These are phyloP conservation scores for Rhinella marina DNA, from an alignment of 2,797 vertebrate genomes.

Conservation along the genomic window DNA sequence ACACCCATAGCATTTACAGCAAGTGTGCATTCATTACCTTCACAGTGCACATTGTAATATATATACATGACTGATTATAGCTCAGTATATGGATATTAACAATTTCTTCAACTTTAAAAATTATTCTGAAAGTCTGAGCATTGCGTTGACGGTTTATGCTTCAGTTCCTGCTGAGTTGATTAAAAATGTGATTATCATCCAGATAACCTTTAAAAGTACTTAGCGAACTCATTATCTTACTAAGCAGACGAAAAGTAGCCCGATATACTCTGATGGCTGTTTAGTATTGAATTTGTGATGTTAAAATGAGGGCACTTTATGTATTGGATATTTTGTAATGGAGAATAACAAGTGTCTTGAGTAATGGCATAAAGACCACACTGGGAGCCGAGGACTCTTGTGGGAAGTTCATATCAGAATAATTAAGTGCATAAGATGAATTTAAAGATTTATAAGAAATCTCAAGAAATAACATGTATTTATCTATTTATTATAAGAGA, in stretches of 20 bases:
- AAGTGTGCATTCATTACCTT: no score
- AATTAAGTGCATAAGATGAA: background rate
- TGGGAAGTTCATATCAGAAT: background rate
- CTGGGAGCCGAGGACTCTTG: background rate
- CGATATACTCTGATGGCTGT: background rate
- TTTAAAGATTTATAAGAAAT: background rate
- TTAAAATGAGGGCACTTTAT: background rate
- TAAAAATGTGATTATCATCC: slow-evolving; percentile 24
- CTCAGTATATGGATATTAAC: background rate
- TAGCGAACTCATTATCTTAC: background rate
- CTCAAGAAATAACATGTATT: background rate
- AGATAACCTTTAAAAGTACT: background rate
- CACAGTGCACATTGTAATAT: no score
- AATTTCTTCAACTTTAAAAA: background rate
- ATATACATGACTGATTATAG: background rate
- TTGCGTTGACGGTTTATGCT: background rate
- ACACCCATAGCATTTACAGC: no score
- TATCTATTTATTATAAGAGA: background rate
- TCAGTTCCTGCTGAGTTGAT: slow-evolving; percentile 20
- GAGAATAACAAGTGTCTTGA: background rate
- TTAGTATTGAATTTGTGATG: background rate
- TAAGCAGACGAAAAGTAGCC: slow-evolving; percentile 7
- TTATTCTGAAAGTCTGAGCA: background rate
- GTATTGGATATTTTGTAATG: background rate
- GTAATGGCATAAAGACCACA: background rate